A percentile compares a stretch with the other conserved stretches of the same genome.
Evolutionary conservation across 1,140 invertebrate species (phyloP).

Genomic region (Dysdera silvatica): DNA sequence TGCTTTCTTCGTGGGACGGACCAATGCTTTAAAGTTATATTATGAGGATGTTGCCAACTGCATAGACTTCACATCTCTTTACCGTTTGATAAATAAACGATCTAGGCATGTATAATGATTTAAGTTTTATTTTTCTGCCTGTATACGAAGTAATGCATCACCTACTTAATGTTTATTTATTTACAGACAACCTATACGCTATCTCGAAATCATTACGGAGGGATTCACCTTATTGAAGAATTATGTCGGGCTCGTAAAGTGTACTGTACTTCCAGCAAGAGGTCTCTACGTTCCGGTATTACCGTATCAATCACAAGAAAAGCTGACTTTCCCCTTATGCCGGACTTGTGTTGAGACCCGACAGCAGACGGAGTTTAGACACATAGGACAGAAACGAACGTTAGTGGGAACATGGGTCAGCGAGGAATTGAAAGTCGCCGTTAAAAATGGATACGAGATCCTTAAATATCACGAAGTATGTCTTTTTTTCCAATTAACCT

Average conservation of each 20-base stretch:
- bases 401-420: neutral
- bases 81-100: neutral
- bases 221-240: neutral
- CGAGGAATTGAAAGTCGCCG: slow-evolving; percentile 3
- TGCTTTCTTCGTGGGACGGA: neutral
- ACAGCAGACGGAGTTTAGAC: neutral
- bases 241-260: slow-evolving; percentile 32
- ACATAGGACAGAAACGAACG: neutral
- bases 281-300: neutral
- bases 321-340: slow-evolving; percentile 4
- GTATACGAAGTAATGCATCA: too few relatives aligned
- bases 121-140: too few relatives aligned
- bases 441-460: neutral
- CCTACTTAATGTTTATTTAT: too few relatives aligned
- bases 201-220: neutral
- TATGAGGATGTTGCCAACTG: neutral
- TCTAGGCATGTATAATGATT: too few relatives aligned
- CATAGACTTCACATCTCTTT: slow-evolving; percentile 1
- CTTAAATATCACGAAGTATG: neutral
- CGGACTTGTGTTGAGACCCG: neutral
- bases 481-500: neutral
- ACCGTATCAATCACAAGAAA: neutral
- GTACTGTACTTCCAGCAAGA: slow-evolving; percentile 14
- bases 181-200: neutral
- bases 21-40: neutral